Percentiles rank a stretch among this genome's conserved stretches.
phyloP scores from a whole-genome alignment of 2,113 vertebrate species.

The Oophaga pumilio region DNA sequence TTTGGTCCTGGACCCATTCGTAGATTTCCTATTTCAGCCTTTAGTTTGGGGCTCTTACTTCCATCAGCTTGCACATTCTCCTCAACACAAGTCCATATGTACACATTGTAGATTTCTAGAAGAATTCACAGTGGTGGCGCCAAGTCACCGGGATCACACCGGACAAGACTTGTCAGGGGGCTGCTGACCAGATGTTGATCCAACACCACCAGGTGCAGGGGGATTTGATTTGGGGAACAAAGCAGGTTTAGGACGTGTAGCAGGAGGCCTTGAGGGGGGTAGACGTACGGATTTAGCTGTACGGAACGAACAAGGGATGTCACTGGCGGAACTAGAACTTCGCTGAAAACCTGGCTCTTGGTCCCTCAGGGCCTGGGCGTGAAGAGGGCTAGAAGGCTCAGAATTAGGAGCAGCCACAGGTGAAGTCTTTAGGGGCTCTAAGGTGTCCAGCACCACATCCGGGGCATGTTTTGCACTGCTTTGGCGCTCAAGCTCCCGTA shows the following conservation, averaged over 20 bases:
- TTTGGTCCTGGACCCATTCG: conserved; percentile 17
- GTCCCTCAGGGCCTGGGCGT: conserved; percentile 89
- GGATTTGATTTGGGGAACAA: conserved; percentile 87
- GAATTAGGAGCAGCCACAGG: conserved; percentile 80
- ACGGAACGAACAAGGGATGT: conserved; percentile 90
- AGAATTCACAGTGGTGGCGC: conserved; percentile 54
- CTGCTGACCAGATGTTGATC: conserved; percentile 83
- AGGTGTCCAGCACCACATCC: conserved; percentile 94
- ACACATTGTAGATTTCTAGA: conserved; percentile 57
- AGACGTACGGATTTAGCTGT: conserved; percentile 80
- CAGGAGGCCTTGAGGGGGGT: conserved; percentile 83
- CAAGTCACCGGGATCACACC: conserved; percentile 72
- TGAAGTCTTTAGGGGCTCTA: conserved; percentile 91
- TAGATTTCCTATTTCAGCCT: neutral
- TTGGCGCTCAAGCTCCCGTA: conserved; percentile 89
- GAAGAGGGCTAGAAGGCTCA: conserved; percentile 95
- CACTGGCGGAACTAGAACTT: conserved; percentile 91
- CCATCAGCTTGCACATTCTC: neutral
- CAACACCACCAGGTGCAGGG: conserved; percentile 76
- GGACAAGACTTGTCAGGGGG: conserved; percentile 92
- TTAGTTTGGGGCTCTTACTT: conserved; percentile 14
- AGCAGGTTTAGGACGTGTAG: conserved; percentile 88
- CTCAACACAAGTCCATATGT: conserved; percentile 39
- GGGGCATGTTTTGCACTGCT: conserved; percentile 89
- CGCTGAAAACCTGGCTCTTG: conserved; percentile 84